Percentiles rank a stretch among this genome's conserved stretches.
These are phyloP conservation scores for Phalacrocorax brasilianus DNA, from an alignment of 2,113 vertebrate genomes.

Conservation along the genomic window DNA sequence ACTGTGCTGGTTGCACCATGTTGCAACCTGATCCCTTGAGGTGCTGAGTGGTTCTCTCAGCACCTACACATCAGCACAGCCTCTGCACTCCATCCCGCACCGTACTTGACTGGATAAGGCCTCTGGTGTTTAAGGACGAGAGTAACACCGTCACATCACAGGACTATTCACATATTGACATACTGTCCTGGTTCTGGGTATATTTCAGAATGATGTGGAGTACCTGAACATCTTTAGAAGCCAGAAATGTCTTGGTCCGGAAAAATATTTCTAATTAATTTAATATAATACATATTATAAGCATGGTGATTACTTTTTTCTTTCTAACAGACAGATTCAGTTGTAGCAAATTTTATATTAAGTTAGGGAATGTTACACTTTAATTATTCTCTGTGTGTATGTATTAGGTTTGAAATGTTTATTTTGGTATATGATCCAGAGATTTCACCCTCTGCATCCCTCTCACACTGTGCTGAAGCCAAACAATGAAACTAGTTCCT, in stretches of 20 bases:
- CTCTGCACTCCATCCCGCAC: background rate
- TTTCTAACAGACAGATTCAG: background rate
- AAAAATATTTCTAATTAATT: background rate
- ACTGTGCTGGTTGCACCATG: background rate
- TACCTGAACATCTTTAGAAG: background rate
- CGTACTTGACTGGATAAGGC: background rate
- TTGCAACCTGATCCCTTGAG: background rate
- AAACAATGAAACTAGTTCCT: background rate
- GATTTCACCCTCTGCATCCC: conserved; percentile 22
- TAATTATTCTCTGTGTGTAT: background rate
- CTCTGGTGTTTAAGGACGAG: background rate
- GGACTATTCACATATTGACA: background rate
- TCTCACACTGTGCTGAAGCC: background rate
- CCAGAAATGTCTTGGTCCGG: rapidly evolving
- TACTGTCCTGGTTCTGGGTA: background rate
- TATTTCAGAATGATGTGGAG: background rate
- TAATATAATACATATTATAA: background rate
- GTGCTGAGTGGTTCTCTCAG: background rate
- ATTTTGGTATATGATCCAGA: conserved; percentile 45
- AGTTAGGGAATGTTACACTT: background rate
- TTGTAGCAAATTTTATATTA: background rate
- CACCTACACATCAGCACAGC: background rate
- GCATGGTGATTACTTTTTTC: background rate
- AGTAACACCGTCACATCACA: background rate
- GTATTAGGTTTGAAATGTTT: conserved; percentile 51